Percentiles rank a stretch among this genome's conserved stretches.
phyloP scores from a whole-genome alignment of 2,888 invertebrate species.

The Epiblema foenella region DNA sequence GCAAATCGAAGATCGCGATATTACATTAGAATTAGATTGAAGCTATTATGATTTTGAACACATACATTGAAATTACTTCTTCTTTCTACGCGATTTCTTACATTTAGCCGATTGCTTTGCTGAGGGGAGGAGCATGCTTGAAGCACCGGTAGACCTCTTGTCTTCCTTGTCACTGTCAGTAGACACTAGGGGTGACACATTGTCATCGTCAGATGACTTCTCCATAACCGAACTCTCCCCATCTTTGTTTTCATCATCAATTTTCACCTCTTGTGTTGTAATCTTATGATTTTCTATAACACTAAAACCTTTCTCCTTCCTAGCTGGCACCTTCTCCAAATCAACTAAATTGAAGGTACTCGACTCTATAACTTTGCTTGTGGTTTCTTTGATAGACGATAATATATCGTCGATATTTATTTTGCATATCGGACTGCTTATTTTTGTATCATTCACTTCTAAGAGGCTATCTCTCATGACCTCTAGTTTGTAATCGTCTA shows the following conservation, averaged over 20 bases:
- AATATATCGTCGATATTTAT: slow-evolving; percentile 78
- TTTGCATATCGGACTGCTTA: slow-evolving; percentile 77
- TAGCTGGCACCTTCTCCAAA: slow-evolving; percentile 72
- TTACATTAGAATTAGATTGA: slow-evolving; percentile 56
- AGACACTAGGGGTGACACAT: slow-evolving; percentile 78
- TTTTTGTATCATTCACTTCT: slow-evolving; percentile 66
- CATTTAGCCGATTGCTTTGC: slow-evolving; percentile 77
- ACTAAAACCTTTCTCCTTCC: slow-evolving; percentile 73
- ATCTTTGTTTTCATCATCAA: slow-evolving; percentile 68
- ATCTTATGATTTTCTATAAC: slow-evolving; percentile 75
- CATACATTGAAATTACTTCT: slow-evolving; percentile 79
- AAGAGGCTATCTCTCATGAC: slow-evolving; percentile 78
- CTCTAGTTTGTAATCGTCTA: slow-evolving; percentile 77
- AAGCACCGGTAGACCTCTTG: slow-evolving; percentile 70
- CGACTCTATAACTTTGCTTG: slow-evolving; percentile 66
- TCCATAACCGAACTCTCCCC: slow-evolving; percentile 73
- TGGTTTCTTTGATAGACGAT: slow-evolving; percentile 74
- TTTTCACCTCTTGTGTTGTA: slow-evolving; percentile 71
- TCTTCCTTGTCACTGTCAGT: slow-evolving; percentile 85
- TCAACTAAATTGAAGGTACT: slow-evolving; percentile 77
- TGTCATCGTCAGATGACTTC: slow-evolving; percentile 86
- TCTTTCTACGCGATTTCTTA: slow-evolving; percentile 86
- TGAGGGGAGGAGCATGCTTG: slow-evolving; percentile 66
- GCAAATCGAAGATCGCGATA: slow-evolving; percentile 58
- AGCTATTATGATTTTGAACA: slow-evolving; percentile 63